These are phyloP conservation scores for Gerris buenoi DNA, from an alignment of 1,140 invertebrate species.

Conservation along the genomic window DNA sequence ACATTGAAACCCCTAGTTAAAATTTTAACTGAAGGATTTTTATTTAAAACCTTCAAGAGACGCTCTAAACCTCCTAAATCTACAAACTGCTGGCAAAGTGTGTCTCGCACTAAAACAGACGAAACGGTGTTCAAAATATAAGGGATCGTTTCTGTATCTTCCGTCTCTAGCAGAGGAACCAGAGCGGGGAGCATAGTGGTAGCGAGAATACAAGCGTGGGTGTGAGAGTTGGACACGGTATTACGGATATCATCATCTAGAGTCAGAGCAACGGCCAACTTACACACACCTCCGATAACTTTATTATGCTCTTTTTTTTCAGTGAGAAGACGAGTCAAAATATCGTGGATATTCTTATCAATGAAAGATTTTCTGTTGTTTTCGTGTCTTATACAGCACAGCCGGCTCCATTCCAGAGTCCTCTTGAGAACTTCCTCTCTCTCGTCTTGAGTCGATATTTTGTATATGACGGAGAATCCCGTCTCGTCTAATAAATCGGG, in stretches of 20 bases:
- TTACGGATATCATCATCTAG: background rate
- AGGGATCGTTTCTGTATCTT: background rate
- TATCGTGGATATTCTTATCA: background rate
- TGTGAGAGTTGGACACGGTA: background rate
- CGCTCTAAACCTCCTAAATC: background rate
- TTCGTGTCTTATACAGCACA: background rate
- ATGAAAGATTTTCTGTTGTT: background rate
- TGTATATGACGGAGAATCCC: background rate
- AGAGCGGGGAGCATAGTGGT: background rate
- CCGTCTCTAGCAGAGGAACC: background rate
- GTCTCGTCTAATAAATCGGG: background rate
- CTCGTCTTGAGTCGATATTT: background rate
- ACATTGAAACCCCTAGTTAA: background rate
- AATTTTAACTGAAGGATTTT: background rate
- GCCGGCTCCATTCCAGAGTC: background rate
- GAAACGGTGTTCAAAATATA: background rate
- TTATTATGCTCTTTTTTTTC: background rate
- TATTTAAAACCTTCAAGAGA: background rate
- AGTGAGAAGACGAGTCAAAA: background rate
- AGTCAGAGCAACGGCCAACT: background rate
- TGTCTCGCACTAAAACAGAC: background rate
- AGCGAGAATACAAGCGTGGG: background rate
- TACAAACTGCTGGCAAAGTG: background rate
- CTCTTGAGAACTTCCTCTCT: background rate
- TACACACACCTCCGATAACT: background rate